Base-by-base conservation (phyloP, 2,113 vertebrate genomes). In the Dipodomys merriami region DNA sequence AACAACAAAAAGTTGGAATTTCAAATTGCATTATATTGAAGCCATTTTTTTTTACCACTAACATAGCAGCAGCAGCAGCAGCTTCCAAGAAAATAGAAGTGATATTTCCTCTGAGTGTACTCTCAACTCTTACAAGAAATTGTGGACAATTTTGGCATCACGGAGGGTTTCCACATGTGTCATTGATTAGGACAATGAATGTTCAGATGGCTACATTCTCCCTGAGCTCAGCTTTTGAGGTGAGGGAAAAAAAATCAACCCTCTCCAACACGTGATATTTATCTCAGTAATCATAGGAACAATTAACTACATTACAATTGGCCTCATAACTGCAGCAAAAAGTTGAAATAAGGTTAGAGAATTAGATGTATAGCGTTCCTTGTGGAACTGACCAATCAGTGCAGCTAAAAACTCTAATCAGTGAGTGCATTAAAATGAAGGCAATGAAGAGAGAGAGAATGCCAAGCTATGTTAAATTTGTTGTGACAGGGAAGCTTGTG, bases 251-350 rank as follows among this genome's bases (percentile, higher is more conserved):
- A 93, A 73, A 97, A 78, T 60, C 60, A 91, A 82, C 96, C 65
- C 23, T 30, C 64, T 93, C 78, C 13, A 73, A 77, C 84, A 62
- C 22, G 8, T 22, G 89, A 83, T 39, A 11, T 78, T 89, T 92
- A 79, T 90, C 94, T 95, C 83, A 93, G 91, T 85, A 97, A 93
- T 96, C 57, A 94, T 74, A 83, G 92, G 92, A 96, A 95, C 92
- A 91, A 97, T 93, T 96, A 96, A 95, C 53, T 95, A 46, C 95
- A 95, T 96, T 96, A 78, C 83, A 96, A 44, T 49, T 97, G 74
- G 73, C 95, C 91, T 96, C 81, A 57, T 29, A 95, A 20, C 83
- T 93, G 49, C 85, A 93, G 67, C 83, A 92, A 57, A 65, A 76
- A 97, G 84, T 91, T 92, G 79, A 69, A 95, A 92, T 88, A 88